Evolutionary conservation across 92 coral and sea anemone species (phyloP), one percentile per base, ranked within the genome.

Genomic region (Montipora capitata): DNA sequence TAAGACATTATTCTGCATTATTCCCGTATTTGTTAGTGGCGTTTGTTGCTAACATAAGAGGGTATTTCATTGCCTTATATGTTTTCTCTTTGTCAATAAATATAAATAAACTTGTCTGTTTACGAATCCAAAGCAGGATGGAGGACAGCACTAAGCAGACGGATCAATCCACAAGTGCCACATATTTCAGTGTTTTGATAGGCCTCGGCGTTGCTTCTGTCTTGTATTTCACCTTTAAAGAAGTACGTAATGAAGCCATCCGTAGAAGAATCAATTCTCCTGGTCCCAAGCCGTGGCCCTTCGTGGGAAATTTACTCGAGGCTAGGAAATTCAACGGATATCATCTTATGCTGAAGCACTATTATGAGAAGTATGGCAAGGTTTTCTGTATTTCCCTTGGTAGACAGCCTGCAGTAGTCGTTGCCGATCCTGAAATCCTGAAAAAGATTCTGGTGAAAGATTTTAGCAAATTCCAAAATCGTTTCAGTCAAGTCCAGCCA

Each of bases 361-460:
- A 90, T 89, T 83, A 72, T 71, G 82, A 94, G 88, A 91, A 66
- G 62, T 91, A 85, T 42, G 96, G 96, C 51, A 91, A 94, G 58
- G 91, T 94, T 16, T 91, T 91, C 78, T 79, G 93, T n/a, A 4
- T 91, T 40, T 84, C 89, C 20, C 68, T 82, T 20, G 93, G 94
- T 10, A 54, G 77, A 41, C 78, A 83, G 66, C 87, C 91, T 3
- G 61, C 77, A 41, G 70, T 94, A 40, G 93, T 81, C 35, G 85
- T 94, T 11, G 94, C 94, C 2, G 94, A 94, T 59, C 96, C 94
- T 7, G 96, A 94, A 56, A 79, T 94, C 78, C 91, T 94, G 65
- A 88, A 89, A 68, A 89, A 94, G 74, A 88, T 94, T 13, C 67
- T 91, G 52, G 96, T 94, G 69, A 94, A 94, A 82, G 96, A 94